Conservation (phyloP, 2,888 invertebrate species). For the Cheilosia scutellata region DNA sequence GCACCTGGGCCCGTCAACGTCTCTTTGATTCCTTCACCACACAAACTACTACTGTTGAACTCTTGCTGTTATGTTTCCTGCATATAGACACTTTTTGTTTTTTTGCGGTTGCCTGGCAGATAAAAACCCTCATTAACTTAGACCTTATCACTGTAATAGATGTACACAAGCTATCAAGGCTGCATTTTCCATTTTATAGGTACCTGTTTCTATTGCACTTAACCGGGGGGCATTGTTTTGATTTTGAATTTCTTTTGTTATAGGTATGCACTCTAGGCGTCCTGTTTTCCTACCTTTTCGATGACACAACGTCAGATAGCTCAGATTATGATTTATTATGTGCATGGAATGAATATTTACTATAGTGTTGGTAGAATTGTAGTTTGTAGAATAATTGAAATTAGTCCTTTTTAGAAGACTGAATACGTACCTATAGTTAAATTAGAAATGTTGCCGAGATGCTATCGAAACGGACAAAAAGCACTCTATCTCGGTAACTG, state of each 20-base stretch:
- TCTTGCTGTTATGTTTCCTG: constrained; percentile 21
- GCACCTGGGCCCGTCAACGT: constrained; percentile 12
- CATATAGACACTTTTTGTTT: constrained; percentile 16
- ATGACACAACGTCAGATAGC: constrained; percentile 19
- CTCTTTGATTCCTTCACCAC: constrained; percentile 15
- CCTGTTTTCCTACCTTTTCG: constrained; percentile 17
- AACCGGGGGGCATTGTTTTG: constrained; percentile 7
- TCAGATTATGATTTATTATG: too few relatives aligned
- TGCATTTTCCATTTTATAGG: constrained; percentile 8
- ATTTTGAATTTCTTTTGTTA: background rate
- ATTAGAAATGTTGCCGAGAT: too few relatives aligned
- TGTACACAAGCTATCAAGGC: constrained; percentile 11
- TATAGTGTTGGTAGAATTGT: background rate
- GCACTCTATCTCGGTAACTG: too few relatives aligned
- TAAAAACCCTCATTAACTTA: constrained; percentile 54
- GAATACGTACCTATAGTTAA: too few relatives aligned
- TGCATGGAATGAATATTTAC: background rate
- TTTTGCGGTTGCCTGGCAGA: constrained; percentile 42
- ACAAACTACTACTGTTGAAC: constrained; percentile 22
- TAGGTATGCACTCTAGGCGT: background rate
- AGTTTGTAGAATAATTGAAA: background rate
- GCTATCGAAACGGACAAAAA: too few relatives aligned
- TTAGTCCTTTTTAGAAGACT: too few relatives aligned
- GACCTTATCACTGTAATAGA: constrained; percentile 44
- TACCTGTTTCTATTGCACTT: constrained; percentile 8